Conservation (phyloP, 2,797 vertebrate species). For the Apodemus agrarius region DNA sequence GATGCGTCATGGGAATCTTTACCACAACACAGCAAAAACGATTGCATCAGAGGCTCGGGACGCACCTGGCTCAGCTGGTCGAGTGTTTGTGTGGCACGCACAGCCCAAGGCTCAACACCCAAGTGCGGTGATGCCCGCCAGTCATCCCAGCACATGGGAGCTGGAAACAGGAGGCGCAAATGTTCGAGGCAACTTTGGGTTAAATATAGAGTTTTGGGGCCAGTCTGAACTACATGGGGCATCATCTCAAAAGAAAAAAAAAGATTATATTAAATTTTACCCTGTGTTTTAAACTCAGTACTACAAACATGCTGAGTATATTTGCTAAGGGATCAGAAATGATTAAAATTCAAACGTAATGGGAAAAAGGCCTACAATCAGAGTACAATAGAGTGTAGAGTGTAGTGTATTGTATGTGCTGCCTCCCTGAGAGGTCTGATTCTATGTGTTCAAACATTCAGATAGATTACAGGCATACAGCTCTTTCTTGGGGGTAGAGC, state of each 20-base stretch:
- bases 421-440: background rate
- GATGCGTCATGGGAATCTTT: background rate
- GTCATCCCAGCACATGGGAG: background rate
- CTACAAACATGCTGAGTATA: background rate
- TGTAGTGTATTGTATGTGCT: background rate
- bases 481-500: background rate
- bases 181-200: background rate
- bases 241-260: background rate
- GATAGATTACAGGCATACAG: background rate
- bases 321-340: background rate
- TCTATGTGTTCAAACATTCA: background rate
- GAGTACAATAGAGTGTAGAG: background rate
- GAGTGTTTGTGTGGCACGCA: background rate
- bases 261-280: background rate
- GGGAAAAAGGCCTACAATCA: background rate
- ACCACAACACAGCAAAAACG: background rate
- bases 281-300: background rate
- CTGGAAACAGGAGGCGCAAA: background rate
- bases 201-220: background rate
- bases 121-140: background rate
- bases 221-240: background rate
- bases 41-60: background rate
- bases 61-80: background rate
- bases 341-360: constrained; percentile 23
- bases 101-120: too few relatives aligned